phyloP scores from a whole-genome alignment of 2,797 vertebrate genomes.

The Ibycter americanus region DNA sequence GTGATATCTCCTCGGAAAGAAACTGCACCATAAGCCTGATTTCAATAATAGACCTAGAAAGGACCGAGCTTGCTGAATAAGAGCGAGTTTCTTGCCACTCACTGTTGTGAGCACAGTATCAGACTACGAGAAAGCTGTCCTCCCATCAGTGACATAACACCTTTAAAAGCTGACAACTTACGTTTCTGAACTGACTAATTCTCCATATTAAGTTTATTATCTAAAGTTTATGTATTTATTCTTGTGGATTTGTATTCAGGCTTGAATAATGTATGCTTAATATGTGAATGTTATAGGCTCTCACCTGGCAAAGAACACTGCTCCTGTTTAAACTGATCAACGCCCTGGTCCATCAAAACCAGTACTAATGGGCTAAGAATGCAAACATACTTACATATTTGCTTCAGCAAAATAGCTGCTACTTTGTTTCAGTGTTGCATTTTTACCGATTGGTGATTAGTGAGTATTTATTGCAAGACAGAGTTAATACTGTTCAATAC shows the following conservation, averaged over 20 bases:
- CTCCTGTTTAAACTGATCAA: neutral
- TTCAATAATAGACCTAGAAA: neutral
- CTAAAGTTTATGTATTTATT: neutral
- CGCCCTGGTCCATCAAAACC: neutral
- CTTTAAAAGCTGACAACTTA: neutral
- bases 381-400: neutral
- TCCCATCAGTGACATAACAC: neutral
- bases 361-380: neutral
- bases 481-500: neutral
- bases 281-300: neutral
- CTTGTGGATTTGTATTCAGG: neutral
- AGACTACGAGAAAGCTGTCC: neutral
- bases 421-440: neutral
- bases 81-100: neutral
- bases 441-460: neutral
- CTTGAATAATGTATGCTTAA: neutral
- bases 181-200: neutral
- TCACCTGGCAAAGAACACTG: neutral
- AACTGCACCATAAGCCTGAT: neutral
- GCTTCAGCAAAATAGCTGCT: neutral
- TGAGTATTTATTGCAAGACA: neutral
- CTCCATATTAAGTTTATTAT: neutral
- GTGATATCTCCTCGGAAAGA: neutral
- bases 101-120: neutral
- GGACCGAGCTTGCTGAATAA: neutral